Percentiles rank a stretch among this genome's conserved stretches.
phyloP scores from a whole-genome alignment of 2,113 vertebrate species.

The Ondatra zibethicus region DNA sequence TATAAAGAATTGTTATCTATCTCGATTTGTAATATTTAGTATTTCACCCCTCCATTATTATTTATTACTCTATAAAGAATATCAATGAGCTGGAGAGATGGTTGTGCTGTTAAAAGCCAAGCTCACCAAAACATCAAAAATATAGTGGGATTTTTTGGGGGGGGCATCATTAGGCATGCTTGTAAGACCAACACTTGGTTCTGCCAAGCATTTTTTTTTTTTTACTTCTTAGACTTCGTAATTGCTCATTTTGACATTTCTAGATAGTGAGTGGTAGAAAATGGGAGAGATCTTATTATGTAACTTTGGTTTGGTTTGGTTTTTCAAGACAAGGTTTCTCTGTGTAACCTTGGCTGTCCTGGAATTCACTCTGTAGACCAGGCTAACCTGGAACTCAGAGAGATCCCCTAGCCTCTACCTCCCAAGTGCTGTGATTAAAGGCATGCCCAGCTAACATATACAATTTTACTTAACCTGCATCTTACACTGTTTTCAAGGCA shows the following conservation, averaged over 20 bases:
- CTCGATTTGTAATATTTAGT: conserved; percentile 52
- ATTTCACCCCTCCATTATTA: conserved; percentile 24
- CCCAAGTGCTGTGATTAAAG: neutral
- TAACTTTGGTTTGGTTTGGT: conserved; percentile 3
- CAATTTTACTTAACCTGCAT: conserved; percentile 50
- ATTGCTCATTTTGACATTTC: conserved; percentile 50
- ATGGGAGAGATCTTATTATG: neutral
- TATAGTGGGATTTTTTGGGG: neutral
- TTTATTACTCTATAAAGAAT: neutral
- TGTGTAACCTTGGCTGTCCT: neutral
- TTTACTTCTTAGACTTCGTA: conserved; percentile 46
- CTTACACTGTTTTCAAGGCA: conserved; percentile 60
- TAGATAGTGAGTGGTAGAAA: conserved; percentile 47
- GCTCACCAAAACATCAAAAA: neutral
- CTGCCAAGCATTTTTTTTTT: neutral
- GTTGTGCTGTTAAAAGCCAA: neutral
- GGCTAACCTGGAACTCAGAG: neutral
- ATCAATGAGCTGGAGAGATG: neutral
- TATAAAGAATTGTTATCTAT: conserved; percentile 48
- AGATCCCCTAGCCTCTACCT: neutral
- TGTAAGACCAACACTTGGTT: neutral
- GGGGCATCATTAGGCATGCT: neutral
- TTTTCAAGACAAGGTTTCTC: neutral
- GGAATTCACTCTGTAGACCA: neutral
- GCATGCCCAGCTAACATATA: neutral